Evolutionary conservation across 1,140 invertebrate genomes (phyloP).

Genomic region (Lucilia cuprina): DNA sequence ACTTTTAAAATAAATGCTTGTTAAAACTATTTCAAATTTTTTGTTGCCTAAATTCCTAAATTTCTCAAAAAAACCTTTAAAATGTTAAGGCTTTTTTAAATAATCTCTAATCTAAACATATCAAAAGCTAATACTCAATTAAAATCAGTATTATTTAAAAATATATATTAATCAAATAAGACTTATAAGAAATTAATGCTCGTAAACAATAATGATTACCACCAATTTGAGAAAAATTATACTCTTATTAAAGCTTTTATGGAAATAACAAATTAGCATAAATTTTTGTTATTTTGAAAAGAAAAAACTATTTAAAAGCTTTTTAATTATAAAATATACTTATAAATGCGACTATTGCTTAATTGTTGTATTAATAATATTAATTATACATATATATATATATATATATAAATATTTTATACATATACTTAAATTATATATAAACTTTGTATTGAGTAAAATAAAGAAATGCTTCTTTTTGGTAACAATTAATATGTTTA

Average conservation of each 20-base stretch:
- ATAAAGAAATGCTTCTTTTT: constrained; percentile 13
- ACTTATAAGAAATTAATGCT: constrained; percentile 5
- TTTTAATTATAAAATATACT: neutral
- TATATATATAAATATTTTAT: constrained; percentile 7
- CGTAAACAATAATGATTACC: constrained; percentile 4
- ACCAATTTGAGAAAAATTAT: neutral
- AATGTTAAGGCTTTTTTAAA: neutral
- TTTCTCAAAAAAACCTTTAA: neutral
- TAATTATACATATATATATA: too few species aligned
- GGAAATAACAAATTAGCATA: neutral
- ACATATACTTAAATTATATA: neutral
- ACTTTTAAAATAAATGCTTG: constrained; percentile 9
- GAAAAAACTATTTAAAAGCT: neutral
- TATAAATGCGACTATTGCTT: constrained; percentile 1
- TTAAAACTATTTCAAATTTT: neutral
- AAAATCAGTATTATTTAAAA: neutral
- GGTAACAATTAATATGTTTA: neutral
- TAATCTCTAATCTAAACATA: constrained; percentile 21
- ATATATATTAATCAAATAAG: neutral
- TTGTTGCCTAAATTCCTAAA: constrained; percentile 26
- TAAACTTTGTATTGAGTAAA: neutral
- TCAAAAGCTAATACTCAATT: neutral
- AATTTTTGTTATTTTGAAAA: neutral
- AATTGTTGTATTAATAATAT: constrained; percentile 10
- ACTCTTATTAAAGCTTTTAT: neutral